These are phyloP conservation scores for Batillaria attramentaria DNA, from an alignment of 1,140 invertebrate species.

Conservation along the genomic window DNA sequence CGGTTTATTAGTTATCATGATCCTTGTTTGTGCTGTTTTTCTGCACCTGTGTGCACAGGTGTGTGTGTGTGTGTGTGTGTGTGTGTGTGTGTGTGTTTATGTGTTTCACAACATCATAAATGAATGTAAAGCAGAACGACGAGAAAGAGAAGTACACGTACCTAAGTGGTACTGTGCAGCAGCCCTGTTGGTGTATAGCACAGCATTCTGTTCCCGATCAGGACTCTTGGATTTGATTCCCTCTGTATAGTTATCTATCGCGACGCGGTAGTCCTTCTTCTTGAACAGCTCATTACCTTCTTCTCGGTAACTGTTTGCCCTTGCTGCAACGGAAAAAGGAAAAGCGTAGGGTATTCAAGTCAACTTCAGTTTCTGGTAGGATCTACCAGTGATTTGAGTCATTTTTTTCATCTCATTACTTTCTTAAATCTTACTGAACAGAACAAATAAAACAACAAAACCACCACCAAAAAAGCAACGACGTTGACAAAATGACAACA, in stretches of 20 bases:
- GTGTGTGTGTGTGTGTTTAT: neutral
- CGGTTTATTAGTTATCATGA: too few relatives aligned
- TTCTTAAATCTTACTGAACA: too few relatives aligned
- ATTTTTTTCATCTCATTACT: neutral
- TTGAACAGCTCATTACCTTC: constrained; percentile 98
- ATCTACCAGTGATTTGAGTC: too few relatives aligned
- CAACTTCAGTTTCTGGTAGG: neutral
- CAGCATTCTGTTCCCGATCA: constrained; percentile 83
- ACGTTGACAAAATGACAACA: too few relatives aligned
- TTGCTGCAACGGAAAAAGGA: constrained; percentile 74
- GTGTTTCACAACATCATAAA: neutral
- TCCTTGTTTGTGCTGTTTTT: too few relatives aligned
- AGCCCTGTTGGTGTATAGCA: constrained; percentile 92
- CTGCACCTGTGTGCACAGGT: too few relatives aligned
- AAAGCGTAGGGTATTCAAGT: neutral
- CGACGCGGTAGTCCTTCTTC: constrained; percentile 93
- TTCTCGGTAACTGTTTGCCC: constrained; percentile 92
- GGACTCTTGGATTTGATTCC: constrained; percentile 81
- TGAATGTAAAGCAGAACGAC: neutral
- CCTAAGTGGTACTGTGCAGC: constrained; percentile 89
- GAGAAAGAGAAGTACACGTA: too few relatives aligned
- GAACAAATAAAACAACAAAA: too few relatives aligned
- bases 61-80: neutral
- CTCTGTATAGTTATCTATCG: constrained; percentile 90
- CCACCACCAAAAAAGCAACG: too few relatives aligned